These are phyloP conservation scores for Gnathonemus echidnorhynchus DNA, from an alignment of 2,113 vertebrate species.

Conservation along the genomic window DNA sequence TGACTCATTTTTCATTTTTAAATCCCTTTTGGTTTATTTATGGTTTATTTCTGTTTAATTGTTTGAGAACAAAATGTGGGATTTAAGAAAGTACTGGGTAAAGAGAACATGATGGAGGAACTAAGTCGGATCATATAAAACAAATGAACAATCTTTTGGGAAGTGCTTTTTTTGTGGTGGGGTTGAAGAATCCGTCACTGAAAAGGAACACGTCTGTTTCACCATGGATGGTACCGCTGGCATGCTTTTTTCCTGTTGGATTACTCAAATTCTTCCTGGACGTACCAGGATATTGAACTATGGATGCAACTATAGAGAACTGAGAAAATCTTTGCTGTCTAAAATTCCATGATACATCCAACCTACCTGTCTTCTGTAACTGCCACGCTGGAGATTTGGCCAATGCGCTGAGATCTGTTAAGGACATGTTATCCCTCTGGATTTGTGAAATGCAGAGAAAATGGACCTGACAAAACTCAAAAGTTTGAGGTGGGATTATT, in stretches of 20 bases:
- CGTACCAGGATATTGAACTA: slow-evolving; percentile 19
- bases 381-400: background rate
- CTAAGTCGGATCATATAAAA: slow-evolving; percentile 53
- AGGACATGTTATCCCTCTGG: background rate
- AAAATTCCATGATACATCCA: background rate
- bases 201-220: background rate
- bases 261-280: slow-evolving; percentile 42
- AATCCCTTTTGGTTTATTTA: slow-evolving; percentile 59
- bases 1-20: slow-evolving; percentile 40
- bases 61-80: slow-evolving; percentile 52
- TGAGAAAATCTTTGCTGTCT: background rate
- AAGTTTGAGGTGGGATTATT: slow-evolving; percentile 13
- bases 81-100: slow-evolving; percentile 31
- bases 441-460: slow-evolving; percentile 12
- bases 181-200: slow-evolving; percentile 35
- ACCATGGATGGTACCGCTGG: slow-evolving; percentile 30
- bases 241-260: slow-evolving; percentile 43
- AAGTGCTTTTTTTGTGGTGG: slow-evolving; percentile 36
- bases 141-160: slow-evolving; percentile 27
- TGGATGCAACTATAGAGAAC: slow-evolving; percentile 27
- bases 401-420: background rate
- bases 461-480: background rate
- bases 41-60: slow-evolving; percentile 41
- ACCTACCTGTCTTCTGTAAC: background rate
- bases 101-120: slow-evolving; percentile 34